These are phyloP conservation scores for Himalopsyche japonica DNA, from an alignment of 2,888 invertebrate species.

Conservation along the genomic window DNA sequence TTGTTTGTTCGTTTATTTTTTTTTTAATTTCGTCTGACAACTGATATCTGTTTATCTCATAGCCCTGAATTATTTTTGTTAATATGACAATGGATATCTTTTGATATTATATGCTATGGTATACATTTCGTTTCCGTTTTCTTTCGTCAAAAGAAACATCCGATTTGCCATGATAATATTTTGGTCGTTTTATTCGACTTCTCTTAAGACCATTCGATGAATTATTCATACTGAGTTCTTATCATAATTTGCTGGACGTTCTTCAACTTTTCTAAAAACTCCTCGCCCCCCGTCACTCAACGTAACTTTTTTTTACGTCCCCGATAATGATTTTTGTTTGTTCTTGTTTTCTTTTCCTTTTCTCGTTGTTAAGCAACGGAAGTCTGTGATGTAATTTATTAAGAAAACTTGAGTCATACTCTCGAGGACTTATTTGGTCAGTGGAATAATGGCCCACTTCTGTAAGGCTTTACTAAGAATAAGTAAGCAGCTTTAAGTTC, in stretches of 20 bases:
- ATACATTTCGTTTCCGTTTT: neutral
- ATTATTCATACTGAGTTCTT: conserved; percentile 26
- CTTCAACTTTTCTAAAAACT: neutral
- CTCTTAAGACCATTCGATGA: conserved; percentile 7
- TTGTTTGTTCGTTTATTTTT: too few species aligned
- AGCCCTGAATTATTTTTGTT: too few species aligned
- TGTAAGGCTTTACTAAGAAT: neutral
- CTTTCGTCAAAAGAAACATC: neutral
- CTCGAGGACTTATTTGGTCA: neutral
- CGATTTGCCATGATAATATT: conserved; percentile 18
- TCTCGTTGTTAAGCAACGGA: neutral
- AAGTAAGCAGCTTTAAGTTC: too few species aligned
- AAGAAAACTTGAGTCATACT: neutral
- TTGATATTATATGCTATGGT: too few species aligned
- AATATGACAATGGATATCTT: too few species aligned
- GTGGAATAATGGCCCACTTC: neutral
- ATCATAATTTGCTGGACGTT: conserved; percentile 31
- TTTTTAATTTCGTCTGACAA: too few species aligned
- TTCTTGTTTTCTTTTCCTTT: conserved; percentile 18
- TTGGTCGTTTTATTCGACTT: neutral
- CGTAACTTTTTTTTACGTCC: conserved; percentile 15
- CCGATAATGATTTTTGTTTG: conserved; percentile 29
- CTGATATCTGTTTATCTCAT: too few species aligned
- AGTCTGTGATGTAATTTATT: neutral
- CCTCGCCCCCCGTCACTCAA: conserved; percentile 14